Percentiles rank a stretch among this genome's conserved stretches.
Conservation (phyloP, 2,797 vertebrate species). For the Takifugu ocellatus region DNA sequence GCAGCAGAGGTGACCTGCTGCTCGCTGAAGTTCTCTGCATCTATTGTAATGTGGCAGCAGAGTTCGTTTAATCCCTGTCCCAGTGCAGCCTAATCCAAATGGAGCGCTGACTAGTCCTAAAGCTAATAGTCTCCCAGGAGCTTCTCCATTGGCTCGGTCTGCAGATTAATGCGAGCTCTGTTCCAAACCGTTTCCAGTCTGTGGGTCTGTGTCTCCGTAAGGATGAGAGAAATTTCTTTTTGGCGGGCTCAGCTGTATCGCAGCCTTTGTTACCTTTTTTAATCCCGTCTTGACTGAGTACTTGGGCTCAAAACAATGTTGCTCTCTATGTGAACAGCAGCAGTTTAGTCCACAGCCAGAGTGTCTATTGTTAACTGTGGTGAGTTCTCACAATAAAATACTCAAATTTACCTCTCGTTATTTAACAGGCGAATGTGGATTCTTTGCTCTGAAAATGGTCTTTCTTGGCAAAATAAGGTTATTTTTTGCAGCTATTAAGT, state of each 20-base stretch:
- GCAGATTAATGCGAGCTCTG: constrained; percentile 50
- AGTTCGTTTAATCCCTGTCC: constrained; percentile 61
- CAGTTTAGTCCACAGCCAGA: too few species aligned
- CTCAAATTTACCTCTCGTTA: too few species aligned
- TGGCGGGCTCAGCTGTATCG: constrained; percentile 31
- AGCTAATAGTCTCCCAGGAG: constrained; percentile 61
- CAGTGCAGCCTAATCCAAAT: constrained; percentile 62
- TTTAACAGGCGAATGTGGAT: too few species aligned
- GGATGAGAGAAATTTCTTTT: constrained; percentile 20
- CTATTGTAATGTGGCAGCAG: constrained; percentile 54
- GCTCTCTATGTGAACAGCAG: too few species aligned
- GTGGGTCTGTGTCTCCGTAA: constrained; percentile 20
- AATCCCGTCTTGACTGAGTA: constrained; percentile 9
- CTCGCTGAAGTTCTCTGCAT: constrained; percentile 25
- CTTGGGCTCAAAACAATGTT: not conserved
- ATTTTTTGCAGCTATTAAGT: too few species aligned
- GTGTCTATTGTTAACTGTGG: too few species aligned
- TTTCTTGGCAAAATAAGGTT: too few species aligned
- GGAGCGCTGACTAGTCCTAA: constrained; percentile 58
- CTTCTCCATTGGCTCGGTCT: constrained; percentile 42
- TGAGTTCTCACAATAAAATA: too few species aligned
- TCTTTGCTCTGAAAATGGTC: too few species aligned
- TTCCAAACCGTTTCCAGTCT: constrained; percentile 45
- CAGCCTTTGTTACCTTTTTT: constrained; percentile 18
- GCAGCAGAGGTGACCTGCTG: constrained; percentile 36